Base-by-base conservation (phyloP, 2,888 invertebrate genomes). In the Rhagonycha lutea region DNA sequence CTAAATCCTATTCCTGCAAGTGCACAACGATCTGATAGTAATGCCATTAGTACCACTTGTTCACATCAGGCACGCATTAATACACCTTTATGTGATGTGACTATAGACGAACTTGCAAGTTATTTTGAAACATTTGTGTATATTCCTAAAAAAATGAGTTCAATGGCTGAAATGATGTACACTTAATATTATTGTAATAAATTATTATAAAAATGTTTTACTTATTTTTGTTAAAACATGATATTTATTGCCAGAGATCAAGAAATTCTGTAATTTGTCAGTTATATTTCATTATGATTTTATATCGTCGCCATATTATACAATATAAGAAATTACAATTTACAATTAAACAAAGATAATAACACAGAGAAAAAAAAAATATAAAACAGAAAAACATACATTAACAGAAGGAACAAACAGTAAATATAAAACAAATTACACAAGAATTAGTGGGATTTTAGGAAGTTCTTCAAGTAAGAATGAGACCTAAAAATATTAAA, bases 101-200 rank as follows among this genome's bases (percentile, higher is more conserved):
- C 96, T 68, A 97, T 97, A 83, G 96, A 97, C 87, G 98, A 98
- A 89, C 90, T 98, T 83, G 97, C 98, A 78, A 95, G 96, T 87
- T 98, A 98, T 88, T 97, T 98, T 88, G 98, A 98, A 89, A 95
- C 96, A 79, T 93, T 96, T 89, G 96, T 98, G 81, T 95, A 98
- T 90, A 97, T 98, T 90, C 98, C 98, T 81, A 97, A 97, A 89
- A 98, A 98, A 88, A 98, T 98, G 98, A 97, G 97, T 68, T 93
- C 94, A 75, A 98, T 98, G 98, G 98, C 98, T 76, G 97, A 98
- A 90, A 97, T 97, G 97, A 98, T 98, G 98, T 98, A 98, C 87
- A 97, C 96, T 89, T 96, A 91, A 91, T 73, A 18, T 12, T 23
- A 62, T 70, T 69, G 5, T 61, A 62, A 68, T 28, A 68, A 68